Evolutionary conservation across 2,797 vertebrate species (phyloP).

Genomic region (Discoglossus pictus): DNA sequence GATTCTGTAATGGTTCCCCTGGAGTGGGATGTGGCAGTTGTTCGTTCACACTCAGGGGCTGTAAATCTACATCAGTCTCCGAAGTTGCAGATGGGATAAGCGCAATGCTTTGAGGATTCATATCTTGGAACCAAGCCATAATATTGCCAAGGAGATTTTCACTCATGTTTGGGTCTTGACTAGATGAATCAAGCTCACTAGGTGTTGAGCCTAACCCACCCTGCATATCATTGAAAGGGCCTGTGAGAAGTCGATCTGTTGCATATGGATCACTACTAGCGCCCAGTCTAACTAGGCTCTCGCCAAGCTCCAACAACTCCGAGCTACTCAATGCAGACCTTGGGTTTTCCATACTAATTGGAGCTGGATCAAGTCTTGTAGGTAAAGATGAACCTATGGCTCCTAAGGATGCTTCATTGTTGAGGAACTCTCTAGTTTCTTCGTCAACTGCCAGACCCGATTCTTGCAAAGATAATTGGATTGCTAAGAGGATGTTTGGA

Average conservation of each 20-base stretch:
- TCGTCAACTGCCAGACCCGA: slow-evolving; percentile 79
- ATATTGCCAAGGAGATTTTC: slow-evolving; percentile 96
- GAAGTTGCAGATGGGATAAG: slow-evolving; percentile 84
- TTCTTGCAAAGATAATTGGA: slow-evolving; percentile 96
- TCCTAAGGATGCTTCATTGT: slow-evolving; percentile 84
- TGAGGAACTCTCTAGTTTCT: slow-evolving; percentile 79
- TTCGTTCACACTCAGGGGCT: slow-evolving; percentile 59
- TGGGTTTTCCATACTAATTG: slow-evolving; percentile 75
- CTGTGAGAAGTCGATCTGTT: slow-evolving; percentile 72
- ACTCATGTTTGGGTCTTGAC: slow-evolving; percentile 76
- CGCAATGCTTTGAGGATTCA: slow-evolving; percentile 94
- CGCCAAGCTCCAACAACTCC: slow-evolving; percentile 89
- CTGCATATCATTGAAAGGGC: slow-evolving; percentile 68
- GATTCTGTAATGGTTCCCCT: slow-evolving; percentile 61
- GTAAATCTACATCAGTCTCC: slow-evolving; percentile 70
- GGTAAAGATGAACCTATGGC: slow-evolving; percentile 94
- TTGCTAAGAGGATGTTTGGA: slow-evolving; percentile 96
- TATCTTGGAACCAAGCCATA: slow-evolving; percentile 99
- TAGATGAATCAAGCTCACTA: slow-evolving; percentile 78
- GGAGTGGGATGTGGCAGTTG: slow-evolving; percentile 56
- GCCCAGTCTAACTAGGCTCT: slow-evolving; percentile 82
- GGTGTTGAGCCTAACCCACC: slow-evolving; percentile 79
- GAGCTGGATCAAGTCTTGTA: slow-evolving; percentile 81
- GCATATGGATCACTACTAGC: slow-evolving; percentile 73
- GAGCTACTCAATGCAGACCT: slow-evolving; percentile 89